These are phyloP conservation scores for Phalacrocorax aristotelis DNA, from an alignment of 2,113 vertebrate genomes.

Conservation along the genomic window DNA sequence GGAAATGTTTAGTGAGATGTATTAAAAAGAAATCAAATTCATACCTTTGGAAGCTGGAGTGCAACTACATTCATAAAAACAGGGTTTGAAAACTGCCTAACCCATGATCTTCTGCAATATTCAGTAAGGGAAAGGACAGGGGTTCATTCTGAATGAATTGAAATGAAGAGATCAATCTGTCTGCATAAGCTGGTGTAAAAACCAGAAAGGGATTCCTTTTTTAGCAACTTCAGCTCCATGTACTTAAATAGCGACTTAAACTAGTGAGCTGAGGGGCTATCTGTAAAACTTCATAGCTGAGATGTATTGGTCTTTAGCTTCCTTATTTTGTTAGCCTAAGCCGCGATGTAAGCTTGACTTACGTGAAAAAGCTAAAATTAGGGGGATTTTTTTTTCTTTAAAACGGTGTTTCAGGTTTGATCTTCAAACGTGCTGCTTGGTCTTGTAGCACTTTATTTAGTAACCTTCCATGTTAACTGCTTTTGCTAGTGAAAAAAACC, in stretches of 20 bases:
- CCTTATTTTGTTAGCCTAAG: background rate
- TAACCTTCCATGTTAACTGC: background rate
- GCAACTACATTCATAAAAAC: background rate
- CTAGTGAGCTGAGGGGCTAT: background rate
- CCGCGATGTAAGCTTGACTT: background rate
- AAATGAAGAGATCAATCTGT: background rate
- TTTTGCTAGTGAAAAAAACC: background rate
- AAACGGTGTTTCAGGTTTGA: background rate
- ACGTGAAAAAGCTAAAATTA: background rate
- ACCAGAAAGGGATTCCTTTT: background rate
- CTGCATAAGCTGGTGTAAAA: background rate
- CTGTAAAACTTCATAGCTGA: background rate
- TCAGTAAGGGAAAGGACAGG: background rate
- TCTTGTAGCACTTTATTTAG: background rate
- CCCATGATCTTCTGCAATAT: background rate
- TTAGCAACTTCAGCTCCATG: background rate
- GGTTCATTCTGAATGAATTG: background rate
- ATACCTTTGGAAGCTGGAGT: background rate
- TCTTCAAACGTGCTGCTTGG: background rate
- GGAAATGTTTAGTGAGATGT: rapidly evolving
- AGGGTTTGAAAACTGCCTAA: background rate
- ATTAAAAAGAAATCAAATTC: background rate
- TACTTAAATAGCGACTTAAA: background rate
- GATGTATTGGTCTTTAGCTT: background rate
- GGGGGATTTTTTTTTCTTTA: background rate